These are phyloP conservation scores for Malurus alboscapulatus DNA, from an alignment of 2,113 vertebrate species.

Conservation along the genomic window DNA sequence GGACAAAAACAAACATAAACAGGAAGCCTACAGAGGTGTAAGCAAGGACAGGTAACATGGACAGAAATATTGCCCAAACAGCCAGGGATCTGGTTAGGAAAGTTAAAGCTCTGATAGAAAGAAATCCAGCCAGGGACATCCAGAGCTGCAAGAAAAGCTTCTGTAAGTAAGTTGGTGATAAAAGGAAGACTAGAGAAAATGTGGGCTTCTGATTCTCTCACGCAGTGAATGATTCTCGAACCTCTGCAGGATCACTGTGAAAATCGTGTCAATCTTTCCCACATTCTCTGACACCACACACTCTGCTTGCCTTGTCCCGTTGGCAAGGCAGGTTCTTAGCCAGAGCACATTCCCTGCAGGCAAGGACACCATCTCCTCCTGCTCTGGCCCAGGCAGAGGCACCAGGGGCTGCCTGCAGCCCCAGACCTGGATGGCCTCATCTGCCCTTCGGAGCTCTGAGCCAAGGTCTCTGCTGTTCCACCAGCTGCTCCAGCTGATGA, in stretches of 20 bases:
- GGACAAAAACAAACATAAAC: background rate
- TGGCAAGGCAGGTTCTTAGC: background rate
- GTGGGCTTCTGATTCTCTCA: background rate
- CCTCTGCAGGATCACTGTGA: background rate
- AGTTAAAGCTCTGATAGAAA: background rate
- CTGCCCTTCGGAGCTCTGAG: background rate
- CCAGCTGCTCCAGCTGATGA: background rate
- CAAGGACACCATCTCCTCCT: background rate
- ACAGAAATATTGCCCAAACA: background rate
- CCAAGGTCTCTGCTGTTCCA: background rate
- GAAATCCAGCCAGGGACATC: background rate
- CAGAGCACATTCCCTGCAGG: background rate
- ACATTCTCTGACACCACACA: background rate
- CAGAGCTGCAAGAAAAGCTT: background rate
- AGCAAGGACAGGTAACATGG: background rate
- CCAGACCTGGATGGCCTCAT: background rate
- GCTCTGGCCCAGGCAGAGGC: background rate
- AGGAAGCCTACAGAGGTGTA: background rate
- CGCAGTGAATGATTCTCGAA: background rate
- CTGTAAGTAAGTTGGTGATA: background rate
- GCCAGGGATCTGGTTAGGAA: background rate
- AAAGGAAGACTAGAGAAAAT: background rate
- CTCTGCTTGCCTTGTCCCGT: background rate
- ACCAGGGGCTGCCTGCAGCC: background rate
- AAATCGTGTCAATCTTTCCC: background rate